Evolutionary conservation across 1,140 invertebrate genomes (phyloP), one percentile per base, ranked within the genome.

Genomic region (Lysiphlebus fabarum): DNA sequence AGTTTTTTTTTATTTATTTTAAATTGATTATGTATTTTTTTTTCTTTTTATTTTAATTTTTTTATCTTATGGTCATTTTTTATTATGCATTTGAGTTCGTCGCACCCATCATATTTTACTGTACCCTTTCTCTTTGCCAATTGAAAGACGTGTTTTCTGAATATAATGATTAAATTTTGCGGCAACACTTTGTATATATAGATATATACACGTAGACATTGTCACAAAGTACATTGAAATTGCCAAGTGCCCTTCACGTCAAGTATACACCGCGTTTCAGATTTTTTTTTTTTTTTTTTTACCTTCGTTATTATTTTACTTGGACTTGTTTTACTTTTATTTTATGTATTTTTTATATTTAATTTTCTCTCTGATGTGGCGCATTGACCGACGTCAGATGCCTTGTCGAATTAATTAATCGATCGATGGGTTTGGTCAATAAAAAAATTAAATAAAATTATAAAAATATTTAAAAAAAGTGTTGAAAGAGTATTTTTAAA

Each of bases 361-460:
- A 17, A 14, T 41, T 43, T 53, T 53, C 41, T 53, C 14, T 34
- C 12, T 14, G 38, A 41, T 38, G 40, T 12, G 10, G 6, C 26
- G 48, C 34, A 36, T 33, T 50, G 50, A 26, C 37, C 37, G 50
- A 41, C 12, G 38, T 12, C 50, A 53, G 38, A 53, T 37, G 50
- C 50, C 50, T 14, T 17, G 50, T 53, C 50, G 50, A 53, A 53
- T 53, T 53, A 53, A 53, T 53, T 53, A 53, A 53, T 53, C 50
- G 50, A 53, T 53, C 50, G 37, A 53, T 53, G 50, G 37, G 50
- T 53, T 53, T 8, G 37, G 38, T 7, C 14, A 53, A 9, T 37
- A 51, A 11, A 12, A 51, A 51, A n/a, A n/a, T n/a, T n/a, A n/a
- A n/a, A n/a, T n/a, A n/a, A n/a, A n/a, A n/a, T n/a, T n/a, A n/a